Conservation (phyloP, 2,888 invertebrate genomes). For the Mechanitis mazaeus region DNA sequence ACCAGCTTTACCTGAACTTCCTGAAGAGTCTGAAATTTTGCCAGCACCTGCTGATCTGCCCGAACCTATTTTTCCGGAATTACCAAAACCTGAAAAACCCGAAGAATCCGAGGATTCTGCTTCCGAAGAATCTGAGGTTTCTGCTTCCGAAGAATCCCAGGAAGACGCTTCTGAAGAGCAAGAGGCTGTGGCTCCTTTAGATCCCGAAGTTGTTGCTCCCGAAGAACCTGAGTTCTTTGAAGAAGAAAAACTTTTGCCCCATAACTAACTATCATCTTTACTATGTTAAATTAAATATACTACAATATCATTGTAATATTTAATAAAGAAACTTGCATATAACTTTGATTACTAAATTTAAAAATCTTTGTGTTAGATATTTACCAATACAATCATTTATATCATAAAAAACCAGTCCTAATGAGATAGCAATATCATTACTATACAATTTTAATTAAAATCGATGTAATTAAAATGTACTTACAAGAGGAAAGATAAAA, state of each 20-base stretch:
- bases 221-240: not conserved
- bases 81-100: constrained; percentile 8
- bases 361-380: not conserved
- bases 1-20: constrained; percentile 18
- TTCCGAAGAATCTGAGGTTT: too few relatives aligned
- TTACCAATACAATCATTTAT: constrained; percentile 5
- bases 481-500: not conserved
- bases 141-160: too few relatives aligned
- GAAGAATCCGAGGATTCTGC: not conserved
- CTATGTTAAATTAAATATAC: too few relatives aligned
- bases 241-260: constrained; percentile 10
- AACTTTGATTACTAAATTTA: not conserved
- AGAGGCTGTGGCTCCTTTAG: too few relatives aligned
- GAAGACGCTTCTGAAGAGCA: too few relatives aligned
- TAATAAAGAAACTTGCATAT: too few relatives aligned
- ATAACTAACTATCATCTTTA: not conserved
- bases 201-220: too few relatives aligned
- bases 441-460: constrained; percentile 5
- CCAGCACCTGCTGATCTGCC: constrained; percentile 23
- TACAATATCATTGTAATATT: too few relatives aligned
- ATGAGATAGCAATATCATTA: too few relatives aligned
- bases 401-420: not conserved
- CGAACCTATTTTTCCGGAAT: constrained; percentile 24
- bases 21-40: constrained; percentile 7
- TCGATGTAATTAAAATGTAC: constrained; percentile 3